These are phyloP conservation scores for Busseola fusca DNA, from an alignment of 2,888 invertebrate species.

Conservation along the genomic window DNA sequence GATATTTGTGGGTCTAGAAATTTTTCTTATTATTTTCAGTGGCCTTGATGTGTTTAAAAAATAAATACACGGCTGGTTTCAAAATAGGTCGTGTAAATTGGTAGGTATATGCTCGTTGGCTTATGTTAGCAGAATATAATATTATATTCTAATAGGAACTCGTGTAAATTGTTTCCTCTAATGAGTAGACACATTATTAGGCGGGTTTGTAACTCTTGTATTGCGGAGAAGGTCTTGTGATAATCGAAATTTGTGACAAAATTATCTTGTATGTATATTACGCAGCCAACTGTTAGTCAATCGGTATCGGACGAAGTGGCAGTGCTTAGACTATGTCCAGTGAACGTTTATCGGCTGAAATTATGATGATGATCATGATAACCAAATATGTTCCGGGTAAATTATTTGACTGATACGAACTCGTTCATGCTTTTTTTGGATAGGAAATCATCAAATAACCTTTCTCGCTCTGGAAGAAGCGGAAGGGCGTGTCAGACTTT, in stretches of 20 bases:
- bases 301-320: neutral
- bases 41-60: neutral
- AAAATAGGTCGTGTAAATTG: neutral
- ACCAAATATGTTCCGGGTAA: neutral
- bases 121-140: neutral
- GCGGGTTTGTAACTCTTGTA: conserved; percentile 1
- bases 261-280: conserved; percentile 6
- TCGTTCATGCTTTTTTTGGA: neutral
- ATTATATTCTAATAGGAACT: neutral
- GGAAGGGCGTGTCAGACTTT: no score
- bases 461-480: no score
- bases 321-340: neutral
- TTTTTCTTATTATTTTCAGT: neutral
- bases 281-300: no score
- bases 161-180: conserved; percentile 1
- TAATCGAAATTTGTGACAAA: conserved; percentile 1
- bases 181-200: conserved; percentile 19
- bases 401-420: neutral
- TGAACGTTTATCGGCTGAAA: neutral
- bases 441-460: no score
- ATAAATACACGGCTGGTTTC: neutral
- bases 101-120: neutral
- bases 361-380: neutral
- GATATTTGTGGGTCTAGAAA: neutral
- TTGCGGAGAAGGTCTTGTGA: neutral